Conservation (phyloP, 2,113 vertebrate species). For the Donacobius atricapilla region DNA sequence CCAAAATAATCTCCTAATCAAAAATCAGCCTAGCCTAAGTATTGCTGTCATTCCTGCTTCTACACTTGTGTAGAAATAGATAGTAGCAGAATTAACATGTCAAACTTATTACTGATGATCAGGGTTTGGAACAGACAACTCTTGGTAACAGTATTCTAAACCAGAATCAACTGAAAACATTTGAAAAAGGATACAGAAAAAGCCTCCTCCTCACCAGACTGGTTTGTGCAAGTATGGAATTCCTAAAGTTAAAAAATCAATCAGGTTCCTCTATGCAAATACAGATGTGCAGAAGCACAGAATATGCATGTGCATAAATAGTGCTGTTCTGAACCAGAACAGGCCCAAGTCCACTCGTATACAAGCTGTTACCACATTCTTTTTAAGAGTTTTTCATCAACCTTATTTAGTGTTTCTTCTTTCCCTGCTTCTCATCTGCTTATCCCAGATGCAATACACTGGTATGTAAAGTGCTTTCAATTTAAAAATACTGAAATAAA, state of each 20-base stretch:
- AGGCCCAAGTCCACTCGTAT: not conserved
- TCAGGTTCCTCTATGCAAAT: not conserved
- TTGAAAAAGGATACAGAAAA: not conserved
- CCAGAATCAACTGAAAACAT: not conserved
- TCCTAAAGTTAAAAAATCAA: not conserved
- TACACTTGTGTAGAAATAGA: not conserved
- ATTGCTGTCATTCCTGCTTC: not conserved
- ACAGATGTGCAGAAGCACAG: not conserved
- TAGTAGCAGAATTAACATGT: not conserved
- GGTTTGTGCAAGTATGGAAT: not conserved
- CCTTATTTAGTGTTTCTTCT: not conserved
- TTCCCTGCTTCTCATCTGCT: not conserved
- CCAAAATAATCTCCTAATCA: not conserved
- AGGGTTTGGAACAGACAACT: not conserved
- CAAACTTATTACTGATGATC: not conserved
- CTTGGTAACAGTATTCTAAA: not conserved
- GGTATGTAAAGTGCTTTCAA: not conserved
- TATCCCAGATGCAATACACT: not conserved
- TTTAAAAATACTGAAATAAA: conserved; percentile 16
- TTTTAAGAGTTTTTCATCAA: not conserved
- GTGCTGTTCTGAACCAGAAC: not conserved
- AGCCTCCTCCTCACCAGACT: not conserved
- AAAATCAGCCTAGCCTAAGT: not conserved
- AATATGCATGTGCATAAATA: not conserved
- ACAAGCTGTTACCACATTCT: not conserved